These are phyloP conservation scores for Centroberyx gerrardi DNA, from an alignment of 2,797 vertebrate species.

Conservation along the genomic window DNA sequence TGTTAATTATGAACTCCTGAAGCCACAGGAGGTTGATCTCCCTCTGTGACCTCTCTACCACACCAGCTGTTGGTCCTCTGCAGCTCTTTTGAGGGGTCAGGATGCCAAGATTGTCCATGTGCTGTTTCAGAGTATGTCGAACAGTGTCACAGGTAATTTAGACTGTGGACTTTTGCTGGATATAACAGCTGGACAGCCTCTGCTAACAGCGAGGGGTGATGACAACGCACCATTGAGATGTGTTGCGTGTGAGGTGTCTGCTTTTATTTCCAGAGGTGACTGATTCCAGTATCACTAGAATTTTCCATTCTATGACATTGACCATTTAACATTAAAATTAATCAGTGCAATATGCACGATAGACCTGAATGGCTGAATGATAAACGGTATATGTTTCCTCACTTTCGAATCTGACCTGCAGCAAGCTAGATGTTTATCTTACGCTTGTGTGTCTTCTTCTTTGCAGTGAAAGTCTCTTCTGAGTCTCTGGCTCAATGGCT, in stretches of 20 bases:
- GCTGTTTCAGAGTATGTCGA: conserved; percentile 11
- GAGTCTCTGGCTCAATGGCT: conserved; percentile 18
- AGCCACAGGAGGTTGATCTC: conserved; percentile 59
- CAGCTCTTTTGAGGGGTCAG: conserved; percentile 34
- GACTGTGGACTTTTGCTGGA: conserved; percentile 10
- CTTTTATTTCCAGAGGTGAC: background rate
- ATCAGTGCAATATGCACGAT: too few species aligned
- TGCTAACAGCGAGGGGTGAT: background rate
- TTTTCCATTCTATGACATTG: conserved; percentile 17
- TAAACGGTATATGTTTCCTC: too few species aligned
- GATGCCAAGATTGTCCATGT: conserved; percentile 21
- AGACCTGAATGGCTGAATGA: too few species aligned
- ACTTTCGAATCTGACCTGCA: conserved; percentile 15
- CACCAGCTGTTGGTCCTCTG: conserved; percentile 67
- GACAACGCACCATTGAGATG: background rate
- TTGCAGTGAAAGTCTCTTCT: background rate
- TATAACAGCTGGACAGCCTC: conserved; percentile 34
- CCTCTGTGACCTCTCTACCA: conserved; percentile 54
- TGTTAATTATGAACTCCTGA: conserved; percentile 73
- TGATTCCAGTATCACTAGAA: conserved; percentile 8
- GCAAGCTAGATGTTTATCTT: conserved; percentile 16
- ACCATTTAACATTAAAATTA: background rate
- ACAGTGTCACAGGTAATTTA: conserved; percentile 43
- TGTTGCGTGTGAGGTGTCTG: conserved; percentile 14
- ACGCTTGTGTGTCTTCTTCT: background rate